A percentile compares a stretch with the other conserved stretches of the same genome.
Conservation (phyloP, 1,140 invertebrate species). For the Zophobas morio region DNA sequence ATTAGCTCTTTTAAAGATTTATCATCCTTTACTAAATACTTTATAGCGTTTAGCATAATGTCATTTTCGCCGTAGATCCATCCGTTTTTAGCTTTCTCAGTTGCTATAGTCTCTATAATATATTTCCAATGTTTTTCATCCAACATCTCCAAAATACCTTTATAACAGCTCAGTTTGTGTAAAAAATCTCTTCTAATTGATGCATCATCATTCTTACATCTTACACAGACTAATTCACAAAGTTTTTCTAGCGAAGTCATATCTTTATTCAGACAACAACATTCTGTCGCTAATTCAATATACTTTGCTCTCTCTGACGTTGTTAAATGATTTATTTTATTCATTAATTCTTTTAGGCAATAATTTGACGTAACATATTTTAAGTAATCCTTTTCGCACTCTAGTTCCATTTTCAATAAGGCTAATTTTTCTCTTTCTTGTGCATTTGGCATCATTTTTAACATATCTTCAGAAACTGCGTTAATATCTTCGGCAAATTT, state of each 20-base stretch:
- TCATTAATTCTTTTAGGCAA: not conserved
- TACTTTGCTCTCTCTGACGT: not conserved
- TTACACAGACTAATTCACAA: slow-evolving; percentile 1
- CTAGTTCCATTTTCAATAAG: not conserved
- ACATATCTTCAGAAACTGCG: not conserved
- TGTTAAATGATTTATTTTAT: not conserved
- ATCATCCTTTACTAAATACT: slow-evolving; percentile 19
- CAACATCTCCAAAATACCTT: slow-evolving; percentile 3
- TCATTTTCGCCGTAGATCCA: not conserved
- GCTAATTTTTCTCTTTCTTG: slow-evolving; percentile 2
- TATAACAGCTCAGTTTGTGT: not conserved
- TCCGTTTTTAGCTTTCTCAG: not conserved
- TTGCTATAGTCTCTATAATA: not conserved
- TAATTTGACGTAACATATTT: not conserved
- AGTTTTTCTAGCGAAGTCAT: slow-evolving; percentile 8
- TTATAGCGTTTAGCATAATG: not conserved
- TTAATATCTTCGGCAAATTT: slow-evolving; percentile 32
- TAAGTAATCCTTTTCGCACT: not conserved
- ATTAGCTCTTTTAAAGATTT: slow-evolving; percentile 4
- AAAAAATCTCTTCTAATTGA: not conserved
- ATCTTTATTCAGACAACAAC: slow-evolving; percentile 23
- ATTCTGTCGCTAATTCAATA: not conserved
- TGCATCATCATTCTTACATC: slow-evolving; percentile 26
- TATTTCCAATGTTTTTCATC: slow-evolving; percentile 22
- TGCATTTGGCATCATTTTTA: not conserved